phyloP scores from a whole-genome alignment of 2,113 vertebrate species.

The Pan troglodytes region NHGRI_mPanTro3-v2.1_pri NC_072401.2:63022501-63023000 shows the following conservation, averaged over 20 bases:
- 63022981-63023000: constrained; percentile 64
- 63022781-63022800: neutral
- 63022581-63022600: neutral
- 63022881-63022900: constrained; percentile 30
- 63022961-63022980: constrained; percentile 56
- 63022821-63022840: neutral
- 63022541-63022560: neutral
- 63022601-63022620: neutral
- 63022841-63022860: neutral
- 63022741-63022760: neutral
- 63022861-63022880: constrained; percentile 38
- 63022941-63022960: constrained; percentile 17
- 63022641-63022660: neutral
- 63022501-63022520: neutral
- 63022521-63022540: neutral
- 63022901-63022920: neutral
- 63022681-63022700: neutral
- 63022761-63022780: neutral
- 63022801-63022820: neutral
- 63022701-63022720: neutral
- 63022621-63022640: neutral
- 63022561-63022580: neutral
- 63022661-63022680: neutral
- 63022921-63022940: constrained; percentile 10
- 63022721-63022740: neutral